Percentiles rank a stretch among this genome's conserved stretches.
These are phyloP conservation scores for Verasper variegatus DNA, from an alignment of 2,113 vertebrate species.

Conservation along the genomic window DNA sequence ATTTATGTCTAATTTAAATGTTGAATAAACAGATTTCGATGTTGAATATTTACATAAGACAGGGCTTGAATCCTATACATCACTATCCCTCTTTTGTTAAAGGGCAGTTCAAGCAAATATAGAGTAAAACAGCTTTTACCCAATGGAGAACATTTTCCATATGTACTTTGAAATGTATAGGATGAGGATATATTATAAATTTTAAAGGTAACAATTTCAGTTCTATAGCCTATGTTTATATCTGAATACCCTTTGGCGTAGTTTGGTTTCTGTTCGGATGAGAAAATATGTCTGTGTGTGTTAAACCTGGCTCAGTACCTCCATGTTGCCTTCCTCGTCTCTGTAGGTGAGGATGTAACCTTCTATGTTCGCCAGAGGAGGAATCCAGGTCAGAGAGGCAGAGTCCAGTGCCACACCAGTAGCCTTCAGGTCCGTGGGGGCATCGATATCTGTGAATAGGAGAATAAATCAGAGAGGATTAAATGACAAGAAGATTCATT, in stretches of 20 bases:
- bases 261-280: background rate
- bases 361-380: slow-evolving; percentile 85
- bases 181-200: background rate
- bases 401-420: slow-evolving; percentile 77
- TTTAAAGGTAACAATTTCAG: background rate
- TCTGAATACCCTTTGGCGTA: background rate
- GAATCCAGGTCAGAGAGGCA: slow-evolving; percentile 84
- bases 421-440: slow-evolving; percentile 83
- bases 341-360: slow-evolving; percentile 87
- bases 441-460: slow-evolving; percentile 84
- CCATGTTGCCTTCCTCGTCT: slow-evolving; percentile 73
- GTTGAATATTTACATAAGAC: background rate
- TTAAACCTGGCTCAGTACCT: slow-evolving; percentile 76
- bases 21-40: too few relatives aligned
- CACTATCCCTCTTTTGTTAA: background rate
- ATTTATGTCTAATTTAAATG: background rate
- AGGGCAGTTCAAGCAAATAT: background rate
- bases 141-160: background rate
- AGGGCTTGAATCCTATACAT: background rate
- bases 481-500: slow-evolving; percentile 1
- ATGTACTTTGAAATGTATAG: background rate
- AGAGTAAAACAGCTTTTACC: background rate
- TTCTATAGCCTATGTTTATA: background rate
- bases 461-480: slow-evolving; percentile 25
- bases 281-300: too few relatives aligned